Evolutionary conservation across 2,888 invertebrate species (phyloP), one percentile per base, ranked within the genome.

Genomic region (Lamellibrachia satsuma): DNA sequence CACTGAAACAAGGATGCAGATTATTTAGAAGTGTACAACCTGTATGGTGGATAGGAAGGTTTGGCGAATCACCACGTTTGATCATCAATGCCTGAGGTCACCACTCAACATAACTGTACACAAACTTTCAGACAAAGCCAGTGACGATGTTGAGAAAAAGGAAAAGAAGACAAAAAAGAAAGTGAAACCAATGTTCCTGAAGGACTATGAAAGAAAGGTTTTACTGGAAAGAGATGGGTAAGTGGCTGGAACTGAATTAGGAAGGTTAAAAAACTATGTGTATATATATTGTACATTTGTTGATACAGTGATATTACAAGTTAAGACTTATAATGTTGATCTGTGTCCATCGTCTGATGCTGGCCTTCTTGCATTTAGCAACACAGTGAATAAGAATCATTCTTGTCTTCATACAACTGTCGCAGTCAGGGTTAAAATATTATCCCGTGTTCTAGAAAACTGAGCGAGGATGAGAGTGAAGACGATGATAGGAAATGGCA

Each of bases 181-280:
- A 97, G 97, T 94, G 94, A 96, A 95, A 94, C 96, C 95, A 92
- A 94, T 98, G 94, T 98, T 97, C 92, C 96, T 98, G 90, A 97
- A 98, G 95, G 98, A 98, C 95, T 98, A 98, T 96, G 98, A 98
- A 95, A 97, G 98, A 91, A 97, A 98, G 94, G 97, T 98, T 52
- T 97, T 98, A 57, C 95, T 98, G 57, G 97, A 98, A 95, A 97
- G 97, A 94, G 97, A 97, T 93, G 98, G 98, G 93, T 96, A 95
- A 94, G 93, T 93, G 92, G 75, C 22, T 75, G 75, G 75, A 75
- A 11, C 15, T 91, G 2, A 27, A 52, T 27, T 52, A 22, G 22
- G n/a, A n/a, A 75, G 22, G 9, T 9, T 55, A 55, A 55, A 15
- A 75, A 75, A 22, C n/a, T 22, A 91, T 91, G 91, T 91, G 2